phyloP scores from a whole-genome alignment of 2,797 vertebrate species.

The Stomatorhinus walkeri region DNA sequence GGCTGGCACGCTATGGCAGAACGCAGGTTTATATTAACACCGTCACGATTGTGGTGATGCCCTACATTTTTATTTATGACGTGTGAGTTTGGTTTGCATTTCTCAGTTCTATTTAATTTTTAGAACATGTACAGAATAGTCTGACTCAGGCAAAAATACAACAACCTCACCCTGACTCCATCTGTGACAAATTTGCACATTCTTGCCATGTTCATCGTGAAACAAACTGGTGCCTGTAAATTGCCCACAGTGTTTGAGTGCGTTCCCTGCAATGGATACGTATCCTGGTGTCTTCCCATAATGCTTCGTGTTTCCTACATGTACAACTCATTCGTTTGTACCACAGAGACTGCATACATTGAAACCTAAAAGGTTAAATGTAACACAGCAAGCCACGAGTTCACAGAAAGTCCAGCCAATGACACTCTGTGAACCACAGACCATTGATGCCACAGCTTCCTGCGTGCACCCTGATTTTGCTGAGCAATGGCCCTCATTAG shows the following conservation, averaged over 20 bases:
- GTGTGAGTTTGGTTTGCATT: background rate
- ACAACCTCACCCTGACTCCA: background rate
- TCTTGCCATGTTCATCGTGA: background rate
- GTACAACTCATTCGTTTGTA: background rate
- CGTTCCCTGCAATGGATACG: background rate
- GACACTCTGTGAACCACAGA: background rate
- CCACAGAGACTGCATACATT: background rate
- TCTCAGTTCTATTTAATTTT: background rate
- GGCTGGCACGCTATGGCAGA: slow-evolving; percentile 18
- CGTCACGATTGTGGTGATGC: background rate
- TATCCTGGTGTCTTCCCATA: background rate
- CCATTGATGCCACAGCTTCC: background rate
- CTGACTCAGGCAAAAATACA: background rate
- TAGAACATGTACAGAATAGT: background rate
- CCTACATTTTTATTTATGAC: background rate
- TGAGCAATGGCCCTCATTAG: background rate
- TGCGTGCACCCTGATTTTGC: background rate
- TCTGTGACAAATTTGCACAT: background rate
- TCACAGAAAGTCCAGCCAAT: background rate
- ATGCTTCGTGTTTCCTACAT: background rate
- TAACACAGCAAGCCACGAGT: background rate
- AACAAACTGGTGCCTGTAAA: background rate
- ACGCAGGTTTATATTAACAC: background rate
- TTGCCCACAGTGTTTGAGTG: background rate
- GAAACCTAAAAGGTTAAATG: background rate